These are phyloP conservation scores for Myiopsitta monachus DNA, from an alignment of 2,113 vertebrate species.

Conservation along the genomic window DNA sequence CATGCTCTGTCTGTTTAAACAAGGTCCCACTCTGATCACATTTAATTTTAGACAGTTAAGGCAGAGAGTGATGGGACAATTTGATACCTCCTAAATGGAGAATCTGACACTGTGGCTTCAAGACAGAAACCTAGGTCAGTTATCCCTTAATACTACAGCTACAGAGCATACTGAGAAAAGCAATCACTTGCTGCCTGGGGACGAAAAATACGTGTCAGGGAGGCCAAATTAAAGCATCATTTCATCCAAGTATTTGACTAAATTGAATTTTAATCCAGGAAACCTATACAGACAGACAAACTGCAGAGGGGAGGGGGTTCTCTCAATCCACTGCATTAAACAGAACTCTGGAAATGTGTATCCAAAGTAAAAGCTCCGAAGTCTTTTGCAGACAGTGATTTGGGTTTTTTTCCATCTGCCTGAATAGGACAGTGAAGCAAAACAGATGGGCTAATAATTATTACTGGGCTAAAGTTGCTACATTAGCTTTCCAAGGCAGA, in stretches of 20 bases:
- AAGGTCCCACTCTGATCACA: neutral
- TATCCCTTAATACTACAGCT: neutral
- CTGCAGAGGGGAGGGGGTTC: neutral
- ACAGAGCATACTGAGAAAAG: neutral
- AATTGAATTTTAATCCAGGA: constrained; percentile 41
- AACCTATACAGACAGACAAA: neutral
- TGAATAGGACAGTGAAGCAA: neutral
- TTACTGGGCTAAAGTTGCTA: neutral
- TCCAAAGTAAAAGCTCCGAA: neutral
- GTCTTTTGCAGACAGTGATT: neutral
- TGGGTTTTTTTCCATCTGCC: neutral
- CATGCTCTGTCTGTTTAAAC: neutral
- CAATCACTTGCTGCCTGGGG: neutral
- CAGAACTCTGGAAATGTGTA: neutral
- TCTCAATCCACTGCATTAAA: neutral
- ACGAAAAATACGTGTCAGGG: neutral
- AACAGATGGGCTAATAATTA: neutral
- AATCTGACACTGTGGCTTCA: neutral
- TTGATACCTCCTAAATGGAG: neutral
- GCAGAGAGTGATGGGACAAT: neutral
- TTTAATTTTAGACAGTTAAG: neutral
- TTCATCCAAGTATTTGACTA: constrained; percentile 23
- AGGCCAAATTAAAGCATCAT: constrained; percentile 5
- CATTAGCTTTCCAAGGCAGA: neutral
- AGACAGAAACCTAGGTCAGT: neutral